Percentiles rank a stretch among this genome's conserved stretches.
Conservation (phyloP, 2,113 vertebrate genomes). For the Stegostoma tigrinum region DNA sequence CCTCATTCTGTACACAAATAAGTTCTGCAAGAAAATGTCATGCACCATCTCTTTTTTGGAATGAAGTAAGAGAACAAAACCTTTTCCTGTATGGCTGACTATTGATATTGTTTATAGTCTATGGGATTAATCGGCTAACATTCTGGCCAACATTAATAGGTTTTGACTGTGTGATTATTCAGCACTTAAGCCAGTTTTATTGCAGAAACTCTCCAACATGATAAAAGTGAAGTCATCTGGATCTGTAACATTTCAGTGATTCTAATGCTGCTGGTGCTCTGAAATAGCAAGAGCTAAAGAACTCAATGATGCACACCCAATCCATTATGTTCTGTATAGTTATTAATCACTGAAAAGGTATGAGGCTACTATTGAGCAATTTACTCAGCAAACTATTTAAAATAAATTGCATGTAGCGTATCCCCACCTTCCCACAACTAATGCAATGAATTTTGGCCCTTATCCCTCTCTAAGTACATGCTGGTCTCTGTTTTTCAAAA, state of each 20-base stretch:
- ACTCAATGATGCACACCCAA: neutral
- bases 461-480: too few species aligned
- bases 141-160: neutral
- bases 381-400: conserved; percentile 6
- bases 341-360: neutral
- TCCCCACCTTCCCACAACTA: too few species aligned
- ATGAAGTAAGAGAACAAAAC: neutral
- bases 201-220: neutral
- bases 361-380: neutral
- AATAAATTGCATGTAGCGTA: neutral
- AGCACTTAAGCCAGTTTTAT: neutral
- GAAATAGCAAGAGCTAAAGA: neutral
- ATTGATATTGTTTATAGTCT: neutral
- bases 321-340: neutral
- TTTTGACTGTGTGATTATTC: neutral
- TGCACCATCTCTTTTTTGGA: neutral
- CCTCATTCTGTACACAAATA: too few species aligned
- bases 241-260: neutral
- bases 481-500: too few species aligned
- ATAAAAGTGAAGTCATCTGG: neutral
- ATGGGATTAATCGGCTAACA: neutral
- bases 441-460: too few species aligned
- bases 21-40: neutral
- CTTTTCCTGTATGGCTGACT: neutral
- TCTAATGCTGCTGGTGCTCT: neutral